Base-by-base conservation (phyloP, 2,888 invertebrate genomes). In the Cosmia pyralina region DNA sequence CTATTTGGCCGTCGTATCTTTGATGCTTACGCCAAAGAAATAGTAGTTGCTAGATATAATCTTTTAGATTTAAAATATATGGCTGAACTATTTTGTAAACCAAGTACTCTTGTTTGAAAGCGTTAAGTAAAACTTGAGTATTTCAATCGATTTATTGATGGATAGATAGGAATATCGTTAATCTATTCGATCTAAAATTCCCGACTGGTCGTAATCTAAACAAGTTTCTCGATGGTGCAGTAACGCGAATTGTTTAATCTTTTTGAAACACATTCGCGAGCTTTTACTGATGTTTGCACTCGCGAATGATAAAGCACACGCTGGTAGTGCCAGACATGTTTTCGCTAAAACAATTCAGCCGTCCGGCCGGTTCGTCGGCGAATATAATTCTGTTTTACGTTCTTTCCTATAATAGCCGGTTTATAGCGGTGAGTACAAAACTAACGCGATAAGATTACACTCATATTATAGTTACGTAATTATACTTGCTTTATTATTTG, bases 261-360 rank as follows among this genome's bases (percentile, higher is more conserved):
- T 90, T 88, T 87, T 83, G 82, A 84, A 87, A 87, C 84, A 83
- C 86, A 88, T 89, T 89, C 80, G 86, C 84, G 70, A 88, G 89
- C 88, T 92, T 92, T 92, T 91, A 89, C 90, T 90, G 88, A 87
- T 91, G 90, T 93, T 93, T 92, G 90, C 91, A 92, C 90, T 91
- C 83, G 89, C 90, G 90, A 94, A 92, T 93, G 94, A 94, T 94
- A 93, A 87, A 93, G 90, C 89, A 89, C 94, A 93, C 85, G 81
- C 89, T 86, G 90, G 87, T 88, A 85, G 85, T 84, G 85, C 89
- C 89, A 89, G 90, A 90, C 87, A 86, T 91, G 89, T 91, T 93
- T 92, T 88, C 84, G 87, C 88, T 90, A 89, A 90, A 91, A 90
- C 91, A 90, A 90, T 90, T 81, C 82, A 84, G 85, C 80, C 82